Percentiles rank a stretch among this genome's conserved stretches.
phyloP scores from a whole-genome alignment of 2,797 vertebrate species.

The Heterohyrax brucei region DNA sequence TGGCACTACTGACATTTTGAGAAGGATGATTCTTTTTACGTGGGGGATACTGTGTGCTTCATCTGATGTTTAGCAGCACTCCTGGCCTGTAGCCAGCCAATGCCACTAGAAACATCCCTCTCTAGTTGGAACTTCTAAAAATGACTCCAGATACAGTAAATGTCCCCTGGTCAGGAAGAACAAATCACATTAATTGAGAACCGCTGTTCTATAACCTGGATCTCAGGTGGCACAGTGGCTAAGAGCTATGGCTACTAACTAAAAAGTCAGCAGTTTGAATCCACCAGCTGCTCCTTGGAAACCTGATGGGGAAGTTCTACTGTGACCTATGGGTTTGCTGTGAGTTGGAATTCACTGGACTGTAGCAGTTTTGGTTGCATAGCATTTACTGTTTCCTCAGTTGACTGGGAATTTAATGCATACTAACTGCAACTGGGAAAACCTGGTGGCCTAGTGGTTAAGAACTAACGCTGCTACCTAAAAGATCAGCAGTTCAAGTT shows the following conservation, averaged over 20 bases:
- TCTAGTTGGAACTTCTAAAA: accelerated
- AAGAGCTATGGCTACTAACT: too few relatives aligned
- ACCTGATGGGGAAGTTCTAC: too few relatives aligned
- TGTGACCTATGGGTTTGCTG: too few relatives aligned
- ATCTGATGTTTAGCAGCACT: not conserved
- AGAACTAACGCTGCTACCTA: too few relatives aligned
- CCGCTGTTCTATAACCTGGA: not conserved
- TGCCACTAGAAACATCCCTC: not conserved
- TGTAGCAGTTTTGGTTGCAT: not conserved
- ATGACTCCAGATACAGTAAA: not conserved
- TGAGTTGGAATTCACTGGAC: too few relatives aligned
- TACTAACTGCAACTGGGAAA: not conserved
- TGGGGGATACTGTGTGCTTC: accelerated
- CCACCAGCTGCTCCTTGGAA: too few relatives aligned
- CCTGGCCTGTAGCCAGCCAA: not conserved
- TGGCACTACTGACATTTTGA: not conserved
- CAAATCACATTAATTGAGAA: not conserved
- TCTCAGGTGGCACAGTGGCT: too few relatives aligned
- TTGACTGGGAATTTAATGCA: conserved; percentile 30
- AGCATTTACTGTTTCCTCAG: not conserved
- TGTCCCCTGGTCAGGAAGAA: not conserved
- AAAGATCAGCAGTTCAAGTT: too few relatives aligned
- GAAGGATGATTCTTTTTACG: not conserved
- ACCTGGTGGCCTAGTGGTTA: too few relatives aligned
- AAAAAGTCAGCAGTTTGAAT: too few relatives aligned